Evolutionary conservation across 2,113 vertebrate species (phyloP).

Genomic region (Anser brachyrhynchus): DNA sequence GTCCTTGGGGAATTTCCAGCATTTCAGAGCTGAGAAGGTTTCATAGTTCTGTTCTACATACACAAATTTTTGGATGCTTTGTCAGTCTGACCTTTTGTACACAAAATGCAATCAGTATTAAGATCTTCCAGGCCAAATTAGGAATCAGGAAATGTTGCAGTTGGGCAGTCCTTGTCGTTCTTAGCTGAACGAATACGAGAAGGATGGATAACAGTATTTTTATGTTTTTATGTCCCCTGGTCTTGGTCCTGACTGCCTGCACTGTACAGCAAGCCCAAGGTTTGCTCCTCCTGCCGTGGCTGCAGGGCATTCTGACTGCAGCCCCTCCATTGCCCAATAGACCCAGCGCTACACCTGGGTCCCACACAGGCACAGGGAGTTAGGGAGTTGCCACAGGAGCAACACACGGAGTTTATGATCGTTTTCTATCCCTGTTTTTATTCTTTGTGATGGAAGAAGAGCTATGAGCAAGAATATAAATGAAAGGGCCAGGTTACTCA

Average conservation of each 20-base stretch:
- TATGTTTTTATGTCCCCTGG: not conserved
- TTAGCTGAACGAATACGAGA: not conserved
- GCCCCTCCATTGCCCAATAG: not conserved
- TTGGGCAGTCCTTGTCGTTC: not conserved
- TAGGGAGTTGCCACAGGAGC: not conserved
- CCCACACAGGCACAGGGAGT: not conserved
- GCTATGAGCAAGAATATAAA: not conserved
- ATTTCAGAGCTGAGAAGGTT: not conserved
- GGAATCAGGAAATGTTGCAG: not conserved
- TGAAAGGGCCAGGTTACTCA: not conserved
- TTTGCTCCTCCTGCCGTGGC: not conserved
- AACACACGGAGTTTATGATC: not conserved
- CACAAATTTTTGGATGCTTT: not conserved
- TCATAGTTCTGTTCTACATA: not conserved
- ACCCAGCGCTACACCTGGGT: not conserved
- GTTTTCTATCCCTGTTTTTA: not conserved
- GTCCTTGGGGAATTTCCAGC: slow-evolving; percentile 16
- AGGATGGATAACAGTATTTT: not conserved
- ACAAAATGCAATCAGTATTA: not conserved
- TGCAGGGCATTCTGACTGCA: not conserved
- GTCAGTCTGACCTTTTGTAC: not conserved
- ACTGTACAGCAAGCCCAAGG: not conserved
- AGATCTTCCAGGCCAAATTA: not conserved
- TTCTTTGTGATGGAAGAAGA: not conserved
- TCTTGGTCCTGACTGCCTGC: not conserved